phyloP scores from a whole-genome alignment of 2,113 vertebrate species.

The Dipodomys merriami region DNA sequence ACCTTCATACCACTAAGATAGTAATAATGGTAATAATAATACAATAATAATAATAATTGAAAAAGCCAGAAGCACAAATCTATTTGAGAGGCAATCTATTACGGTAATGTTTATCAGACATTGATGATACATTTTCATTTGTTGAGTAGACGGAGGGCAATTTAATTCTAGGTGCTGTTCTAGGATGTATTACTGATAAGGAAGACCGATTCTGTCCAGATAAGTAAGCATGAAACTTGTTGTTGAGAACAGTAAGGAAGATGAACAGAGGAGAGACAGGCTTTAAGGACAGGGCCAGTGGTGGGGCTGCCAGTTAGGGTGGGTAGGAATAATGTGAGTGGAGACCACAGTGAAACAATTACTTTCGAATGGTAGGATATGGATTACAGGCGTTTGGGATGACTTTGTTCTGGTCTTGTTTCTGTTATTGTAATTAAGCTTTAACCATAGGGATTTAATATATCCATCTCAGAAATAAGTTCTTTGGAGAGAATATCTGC shows the following conservation, averaged over 20 bases:
- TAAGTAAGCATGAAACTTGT: rapidly evolving
- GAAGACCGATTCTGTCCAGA: background rate
- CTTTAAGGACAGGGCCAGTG: background rate
- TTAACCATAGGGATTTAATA: background rate
- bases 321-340: background rate
- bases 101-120: background rate
- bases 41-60: too few relatives aligned
- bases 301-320: background rate
- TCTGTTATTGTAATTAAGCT: background rate
- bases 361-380: background rate
- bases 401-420: background rate
- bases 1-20: too few relatives aligned
- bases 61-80: background rate
- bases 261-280: background rate
- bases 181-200: background rate
- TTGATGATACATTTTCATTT: background rate
- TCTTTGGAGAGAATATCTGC: background rate
- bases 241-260: background rate
- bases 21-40: too few relatives aligned
- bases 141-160: background rate
- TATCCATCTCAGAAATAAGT: background rate
- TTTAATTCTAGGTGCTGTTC: background rate
- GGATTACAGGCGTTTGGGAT: background rate
- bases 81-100: background rate
- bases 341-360: background rate